Base-by-base conservation (phyloP, 2,888 invertebrate species). In the Vesta saturnalis region DNA sequence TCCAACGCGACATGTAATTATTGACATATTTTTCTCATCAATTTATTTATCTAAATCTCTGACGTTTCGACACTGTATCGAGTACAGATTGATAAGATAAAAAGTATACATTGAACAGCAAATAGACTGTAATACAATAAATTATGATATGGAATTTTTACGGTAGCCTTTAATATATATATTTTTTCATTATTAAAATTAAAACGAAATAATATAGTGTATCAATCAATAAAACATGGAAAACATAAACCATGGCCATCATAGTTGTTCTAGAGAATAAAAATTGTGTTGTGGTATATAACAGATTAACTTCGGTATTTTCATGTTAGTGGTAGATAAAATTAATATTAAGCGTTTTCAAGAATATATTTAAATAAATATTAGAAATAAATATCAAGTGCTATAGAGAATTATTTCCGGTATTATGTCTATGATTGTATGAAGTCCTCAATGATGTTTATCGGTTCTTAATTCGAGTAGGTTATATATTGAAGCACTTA, bases 401-500 rank as follows among this genome's bases (percentile, higher is more conserved):
- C 52, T 52, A 49, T 59, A n/a, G 12, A 39, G 52, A 52, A 18
- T 18, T 18, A 21, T 52, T 16, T 18, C 52, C 52, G 52, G 56
- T 3, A 35, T 35, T 56, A 23, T 58, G 46, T 64, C 14, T 57
- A 64, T 52, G 58, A 64, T 57, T 64, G 21, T 30, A 55, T 21
- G 16, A 58, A 55, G 68, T 68, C 68, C 68, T 68, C 60, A 64
- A 60, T 49, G 57, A 19, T 72, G 52, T 69, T 69, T 69, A 69
- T 64, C 64, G 64, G 52, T 64, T 69, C 64, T 64, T 64, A 69
- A 64, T 69, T 64, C 64, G 61, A 69, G 69, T 69, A 69, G 16
- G 64, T 59, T 64, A 52, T 64, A n/a, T n/a, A 69, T 69, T 64
- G 61, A 64, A 69, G 69, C 57, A 69, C 69, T 69, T 61, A 52